phyloP scores from a whole-genome alignment of 2,888 invertebrate genomes.

The Julus scandinavius region DNA sequence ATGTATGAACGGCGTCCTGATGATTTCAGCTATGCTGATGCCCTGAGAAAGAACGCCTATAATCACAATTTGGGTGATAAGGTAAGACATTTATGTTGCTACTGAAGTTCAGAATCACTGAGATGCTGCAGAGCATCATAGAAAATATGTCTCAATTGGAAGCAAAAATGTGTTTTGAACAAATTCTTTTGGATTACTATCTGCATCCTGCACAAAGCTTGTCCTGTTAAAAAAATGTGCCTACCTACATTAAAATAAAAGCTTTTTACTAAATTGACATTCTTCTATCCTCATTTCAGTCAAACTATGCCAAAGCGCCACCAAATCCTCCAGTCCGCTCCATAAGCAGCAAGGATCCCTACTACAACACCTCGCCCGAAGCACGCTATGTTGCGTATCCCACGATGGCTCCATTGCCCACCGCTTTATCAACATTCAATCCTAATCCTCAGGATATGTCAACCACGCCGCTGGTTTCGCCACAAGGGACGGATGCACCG shows the following conservation, averaged over 20 bases:
- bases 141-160: no score
- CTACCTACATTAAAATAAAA: no score
- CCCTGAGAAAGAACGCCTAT: slow-evolving; percentile 64
- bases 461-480: slow-evolving; percentile 54
- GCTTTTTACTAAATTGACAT: neutral
- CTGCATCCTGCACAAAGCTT: no score
- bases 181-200: no score
- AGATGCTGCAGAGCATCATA: no score
- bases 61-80: slow-evolving; percentile 62
- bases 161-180: no score
- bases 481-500: slow-evolving; percentile 54
- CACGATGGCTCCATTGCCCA: slow-evolving; percentile 68
- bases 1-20: slow-evolving; percentile 59
- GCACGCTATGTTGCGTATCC: slow-evolving; percentile 84
- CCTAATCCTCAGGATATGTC: slow-evolving; percentile 62
- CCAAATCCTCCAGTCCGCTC: slow-evolving; percentile 77
- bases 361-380: slow-evolving; percentile 72
- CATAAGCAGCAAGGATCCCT: slow-evolving; percentile 81
- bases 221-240: no score
- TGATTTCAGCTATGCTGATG: slow-evolving; percentile 63
- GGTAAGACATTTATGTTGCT: slow-evolving; percentile 37
- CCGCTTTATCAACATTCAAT: slow-evolving; percentile 63
- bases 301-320: slow-evolving; percentile 68
- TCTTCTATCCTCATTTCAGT: neutral
- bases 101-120: no score